Evolutionary conservation across 2,888 invertebrate genomes (phyloP), one percentile per base, ranked within the genome.

Genomic region (Melieria omissa): DNA sequence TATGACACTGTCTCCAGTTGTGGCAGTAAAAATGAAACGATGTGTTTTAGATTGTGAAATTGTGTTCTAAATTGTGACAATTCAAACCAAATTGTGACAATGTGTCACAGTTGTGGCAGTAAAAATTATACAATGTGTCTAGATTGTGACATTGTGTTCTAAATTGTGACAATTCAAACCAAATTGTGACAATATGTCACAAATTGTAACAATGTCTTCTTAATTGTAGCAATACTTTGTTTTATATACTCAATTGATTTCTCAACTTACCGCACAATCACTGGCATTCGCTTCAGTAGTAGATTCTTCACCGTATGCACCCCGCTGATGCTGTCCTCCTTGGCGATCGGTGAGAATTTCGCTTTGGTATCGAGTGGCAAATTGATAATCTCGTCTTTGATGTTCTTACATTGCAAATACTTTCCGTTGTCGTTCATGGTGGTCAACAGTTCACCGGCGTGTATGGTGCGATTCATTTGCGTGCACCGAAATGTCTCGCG

Each of bases 251-350:
- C 29, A 29, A 29, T 29, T 49, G 12, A 12, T 49, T 10, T 10
- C 12, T 49, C 9, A 49, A 80, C 83, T 82, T 74, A 87, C 87
- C 97, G 91, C 14, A 98, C 97, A 77, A 96, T 96, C 77, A 98
- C 90, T 45, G 98, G 98, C 88, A 98, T 90, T 77, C 97, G 90
- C 87, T 97, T 98, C 77, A 93, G 92, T 70, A 97, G 88, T 77
- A 98, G 89, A 81, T 95, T 96, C 83, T 93, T 92, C 14, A 96
- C 95, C 76, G 95, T 94, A 86, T 98, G 97, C 16, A 97, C 97
- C 41, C 97, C 97, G 84, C 96, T 95, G 76, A 98, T 96, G 88
- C 96, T 96, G 82, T 96, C 96, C 86, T 96, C 95, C 82, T 95
- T 92, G 74, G 97, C 97, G 70, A 98, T 89, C 63, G 96, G 95